Conservation (phyloP, 1,140 invertebrate genomes). For the Halesus radiatus region DNA sequence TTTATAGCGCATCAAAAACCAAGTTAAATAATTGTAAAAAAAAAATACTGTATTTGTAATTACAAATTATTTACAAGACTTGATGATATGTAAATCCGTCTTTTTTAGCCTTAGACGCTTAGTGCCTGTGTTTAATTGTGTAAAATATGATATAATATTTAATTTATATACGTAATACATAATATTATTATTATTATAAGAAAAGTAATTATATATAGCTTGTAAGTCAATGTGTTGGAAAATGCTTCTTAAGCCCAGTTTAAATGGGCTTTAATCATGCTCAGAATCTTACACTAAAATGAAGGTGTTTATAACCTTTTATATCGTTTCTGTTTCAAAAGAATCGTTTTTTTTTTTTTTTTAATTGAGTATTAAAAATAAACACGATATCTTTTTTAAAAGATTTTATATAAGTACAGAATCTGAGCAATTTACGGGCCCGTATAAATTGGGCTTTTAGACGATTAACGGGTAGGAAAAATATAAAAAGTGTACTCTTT, state of each 20-base stretch:
- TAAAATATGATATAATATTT: background rate
- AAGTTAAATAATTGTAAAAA: background rate
- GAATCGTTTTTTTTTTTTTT: too few relatives aligned
- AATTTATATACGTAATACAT: background rate
- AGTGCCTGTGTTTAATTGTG: conserved; percentile 12
- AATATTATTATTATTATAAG: background rate
- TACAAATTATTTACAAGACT: conserved; percentile 21
- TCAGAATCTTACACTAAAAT: too few relatives aligned
- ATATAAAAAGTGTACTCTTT: too few relatives aligned
- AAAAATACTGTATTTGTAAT: background rate
- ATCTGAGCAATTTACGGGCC: background rate
- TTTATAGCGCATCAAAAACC: background rate
- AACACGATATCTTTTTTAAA: too few relatives aligned
- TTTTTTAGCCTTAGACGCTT: conserved; percentile 33
- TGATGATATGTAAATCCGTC: conserved; percentile 30
- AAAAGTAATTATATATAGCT: background rate
- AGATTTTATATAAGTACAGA: too few relatives aligned
- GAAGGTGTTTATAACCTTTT: too few relatives aligned
- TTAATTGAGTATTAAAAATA: too few relatives aligned
- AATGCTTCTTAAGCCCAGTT: too few relatives aligned
- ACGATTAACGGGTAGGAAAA: too few relatives aligned
- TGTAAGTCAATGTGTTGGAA: background rate
- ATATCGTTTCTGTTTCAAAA: too few relatives aligned
- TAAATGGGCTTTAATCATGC: too few relatives aligned
- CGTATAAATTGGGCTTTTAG: too few relatives aligned